Base-by-base conservation (phyloP, 2,113 vertebrate species). In the Ovibos moschatus region DNA sequence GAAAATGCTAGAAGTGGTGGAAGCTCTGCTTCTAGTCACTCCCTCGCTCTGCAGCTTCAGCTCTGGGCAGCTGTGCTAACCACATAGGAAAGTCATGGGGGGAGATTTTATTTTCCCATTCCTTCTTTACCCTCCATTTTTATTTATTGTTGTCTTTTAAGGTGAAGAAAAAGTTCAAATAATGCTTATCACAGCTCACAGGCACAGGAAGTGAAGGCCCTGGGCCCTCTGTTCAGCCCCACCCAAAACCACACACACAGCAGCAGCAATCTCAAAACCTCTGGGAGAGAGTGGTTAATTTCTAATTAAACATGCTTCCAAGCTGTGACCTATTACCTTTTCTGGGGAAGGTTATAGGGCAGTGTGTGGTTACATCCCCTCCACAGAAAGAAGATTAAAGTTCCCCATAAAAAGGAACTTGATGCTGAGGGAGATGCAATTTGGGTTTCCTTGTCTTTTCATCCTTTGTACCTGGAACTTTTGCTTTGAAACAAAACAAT, bases 361-460 rank as follows among this genome's bases (percentile, higher is more conserved):
- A 43, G 62, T 36, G 40, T 5, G 0, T 40, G 2, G 0, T 0
- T 0, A 0, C 28, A 9, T 76, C 71, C 79, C 92, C 21, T 60
- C 60, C 79, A 27, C 74, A 76, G 13, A 40, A 27, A 89, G 71
- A 82, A 13, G 67, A 83, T 51, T 53, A 71, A 86, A 89, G n/a
- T 91, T 45, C 71, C 67, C 2, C 0, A 4, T n/a, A 13, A 17
- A 8, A 5, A 76, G 51, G 13, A 28, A 45, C 0, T 8, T 1
- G 79, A 81, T 45, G 16, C 17, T 81, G 58, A 78, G 51, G 45
- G 7, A 60, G 25, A 57, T 19, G 2, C 14, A 10, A 0, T 0
- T 0, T 8, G 25, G 4, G 57, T 92, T 79, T 85, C 87, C 67
- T 83, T 23, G 30, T 84, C 8, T 87, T 95, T 60, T 15, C 58